These are phyloP conservation scores for Torymus texanus DNA, from an alignment of 2,888 invertebrate species.

Conservation along the genomic window DNA sequence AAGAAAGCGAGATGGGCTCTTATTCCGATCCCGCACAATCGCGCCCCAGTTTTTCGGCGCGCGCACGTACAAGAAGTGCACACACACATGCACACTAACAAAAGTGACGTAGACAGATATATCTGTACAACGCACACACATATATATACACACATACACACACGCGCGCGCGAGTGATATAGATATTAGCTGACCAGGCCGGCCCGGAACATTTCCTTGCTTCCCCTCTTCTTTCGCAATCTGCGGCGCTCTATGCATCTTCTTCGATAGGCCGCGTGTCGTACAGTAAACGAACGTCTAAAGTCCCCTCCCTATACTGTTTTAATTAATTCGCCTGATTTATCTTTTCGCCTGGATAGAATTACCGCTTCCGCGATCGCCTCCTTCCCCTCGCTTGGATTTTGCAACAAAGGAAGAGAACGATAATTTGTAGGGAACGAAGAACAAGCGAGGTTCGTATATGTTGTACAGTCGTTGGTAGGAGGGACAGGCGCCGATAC, in stretches of 20 bases:
- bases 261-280: too few species aligned
- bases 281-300: too few species aligned
- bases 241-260: not conserved
- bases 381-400: too few species aligned
- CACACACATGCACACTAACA: not conserved
- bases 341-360: not conserved
- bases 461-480: too few species aligned
- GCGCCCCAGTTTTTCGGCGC: constrained; percentile 41
- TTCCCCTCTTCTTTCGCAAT: not conserved
- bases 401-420: too few species aligned
- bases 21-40: constrained; percentile 33
- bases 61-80: constrained; percentile 1
- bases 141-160: not conserved
- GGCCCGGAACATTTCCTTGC: constrained; percentile 8
- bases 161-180: not conserved
- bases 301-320: not conserved
- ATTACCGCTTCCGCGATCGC: too few species aligned
- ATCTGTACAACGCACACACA: constrained; percentile 13
- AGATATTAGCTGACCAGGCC: constrained; percentile 21
- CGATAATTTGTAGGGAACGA: too few species aligned
- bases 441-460: too few species aligned
- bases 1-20: not conserved
- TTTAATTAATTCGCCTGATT: constrained; percentile 32
- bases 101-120: too few species aligned
- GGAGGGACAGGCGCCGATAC: too few species aligned